Evolutionary conservation across 1,140 invertebrate genomes (phyloP), one percentile per base, ranked within the genome.

Genomic region (Periplaneta americana): DNA sequence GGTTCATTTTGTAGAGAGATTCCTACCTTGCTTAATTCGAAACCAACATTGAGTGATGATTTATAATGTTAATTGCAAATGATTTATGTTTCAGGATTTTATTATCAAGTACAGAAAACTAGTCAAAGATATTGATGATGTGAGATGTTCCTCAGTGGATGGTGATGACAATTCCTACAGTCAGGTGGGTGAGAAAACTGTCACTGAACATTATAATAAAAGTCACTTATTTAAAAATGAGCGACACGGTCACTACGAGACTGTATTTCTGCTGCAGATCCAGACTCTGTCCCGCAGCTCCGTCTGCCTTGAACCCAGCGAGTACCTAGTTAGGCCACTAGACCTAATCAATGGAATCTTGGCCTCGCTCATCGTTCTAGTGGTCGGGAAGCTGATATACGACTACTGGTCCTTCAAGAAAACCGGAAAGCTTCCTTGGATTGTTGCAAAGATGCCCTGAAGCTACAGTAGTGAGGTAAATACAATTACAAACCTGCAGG

Each of bases 321-420:
- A 91, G 84, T 86, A 90, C 81, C 88, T 91, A 84, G 87, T 92
- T 8, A 87, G 91, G 87, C 90, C 92, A 31, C 88, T 96, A 31
- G 95, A 96, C 84, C 87, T 95, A 82, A 85, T 96, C 0, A 96
- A 96, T 85, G 90, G 92, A 28, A 87, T 93, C 34, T 87, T 97
- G 32, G 91, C 91, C 1, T 86, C 87, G 11, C 87, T 95, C 18
- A 95, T 96, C 83, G 80, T 96, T 1, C 85, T 94, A 1, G 90
- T 96, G 33, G 85, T 96, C 75, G 91, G 91, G 8, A 95, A 95
- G 87, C 91, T 96, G 78, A 87, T 92, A 1, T 96, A 95, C 84
- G 95, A 96, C 87, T 96, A 96, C 87, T 95, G 94, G 88, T 90
- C 89, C 77, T 96, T 95, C 86, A 95, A 94, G 85, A 93, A 91